phyloP scores from a whole-genome alignment of 2,113 vertebrate species.

The Xiphophorus couchianus region DNA sequence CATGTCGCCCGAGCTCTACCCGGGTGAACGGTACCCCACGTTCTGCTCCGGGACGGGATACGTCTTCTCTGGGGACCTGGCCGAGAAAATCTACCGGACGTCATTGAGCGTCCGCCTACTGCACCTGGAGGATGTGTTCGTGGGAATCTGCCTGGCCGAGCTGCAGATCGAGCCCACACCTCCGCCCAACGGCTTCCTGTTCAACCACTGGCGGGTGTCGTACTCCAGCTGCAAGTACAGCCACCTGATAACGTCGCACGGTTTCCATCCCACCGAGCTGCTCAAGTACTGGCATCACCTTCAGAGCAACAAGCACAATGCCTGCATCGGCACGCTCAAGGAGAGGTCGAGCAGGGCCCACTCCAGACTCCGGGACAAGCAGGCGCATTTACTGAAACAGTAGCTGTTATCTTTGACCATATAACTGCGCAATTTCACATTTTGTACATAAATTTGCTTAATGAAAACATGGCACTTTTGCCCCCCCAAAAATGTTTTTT shows the following conservation, averaged over 20 bases:
- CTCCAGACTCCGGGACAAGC: slow-evolving; percentile 74
- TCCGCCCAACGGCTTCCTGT: slow-evolving; percentile 92
- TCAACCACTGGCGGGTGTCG: slow-evolving; percentile 97
- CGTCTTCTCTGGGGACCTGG: slow-evolving; percentile 94
- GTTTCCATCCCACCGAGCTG: slow-evolving; percentile 93
- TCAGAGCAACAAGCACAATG: slow-evolving; percentile 93
- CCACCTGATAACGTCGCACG: slow-evolving; percentile 96
- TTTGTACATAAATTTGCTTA: too few relatives aligned
- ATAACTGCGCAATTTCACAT: too few relatives aligned
- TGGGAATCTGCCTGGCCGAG: slow-evolving; percentile 93
- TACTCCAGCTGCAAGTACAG: slow-evolving; percentile 98
- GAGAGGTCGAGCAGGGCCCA: slow-evolving; percentile 83
- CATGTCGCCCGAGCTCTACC: slow-evolving; percentile 92
- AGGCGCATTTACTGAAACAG: slow-evolving; percentile 5
- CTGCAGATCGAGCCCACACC: slow-evolving; percentile 89
- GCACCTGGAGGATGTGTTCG: slow-evolving; percentile 95
- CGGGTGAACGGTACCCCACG: slow-evolving; percentile 89
- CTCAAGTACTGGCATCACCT: slow-evolving; percentile 96
- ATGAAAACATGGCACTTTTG: too few relatives aligned
- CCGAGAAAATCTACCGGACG: slow-evolving; percentile 87
- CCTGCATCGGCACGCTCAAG: slow-evolving; percentile 87
- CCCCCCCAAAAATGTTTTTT: too few relatives aligned
- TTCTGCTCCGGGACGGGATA: slow-evolving; percentile 99
- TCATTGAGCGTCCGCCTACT: slow-evolving; percentile 87
- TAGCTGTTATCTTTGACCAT: background rate